A percentile compares a stretch with the other conserved stretches of the same genome.
phyloP scores from a whole-genome alignment of 2,797 vertebrate genomes.

The Myotis vivesi region DNA sequence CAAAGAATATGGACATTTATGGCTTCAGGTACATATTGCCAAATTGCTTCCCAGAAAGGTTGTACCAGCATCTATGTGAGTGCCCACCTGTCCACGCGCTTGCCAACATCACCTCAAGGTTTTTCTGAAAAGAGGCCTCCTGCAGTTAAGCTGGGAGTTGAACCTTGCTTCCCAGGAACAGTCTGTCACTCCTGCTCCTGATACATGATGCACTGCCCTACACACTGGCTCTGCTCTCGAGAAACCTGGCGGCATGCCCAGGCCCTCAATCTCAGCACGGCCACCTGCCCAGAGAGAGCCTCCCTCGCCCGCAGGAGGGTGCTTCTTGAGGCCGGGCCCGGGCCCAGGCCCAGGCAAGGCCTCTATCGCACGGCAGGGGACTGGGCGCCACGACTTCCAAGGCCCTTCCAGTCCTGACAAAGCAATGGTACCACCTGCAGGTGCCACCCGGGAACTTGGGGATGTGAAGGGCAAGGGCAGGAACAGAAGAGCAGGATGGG shows the following conservation, averaged over 20 bases:
- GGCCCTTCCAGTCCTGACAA: neutral
- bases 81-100: fast-evolving
- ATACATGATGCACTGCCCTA: neutral
- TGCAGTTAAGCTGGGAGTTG: neutral
- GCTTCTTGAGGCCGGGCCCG: neutral
- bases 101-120: neutral
- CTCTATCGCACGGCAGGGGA: neutral
- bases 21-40: neutral
- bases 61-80: neutral
- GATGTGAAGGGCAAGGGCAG: too few species aligned
- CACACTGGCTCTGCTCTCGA: neutral
- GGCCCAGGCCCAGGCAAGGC: neutral
- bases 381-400: neutral
- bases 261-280: too few species aligned
- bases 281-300: neutral
- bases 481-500: neutral
- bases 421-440: neutral
- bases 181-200: neutral
- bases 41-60: neutral
- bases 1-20: neutral
- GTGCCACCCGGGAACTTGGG: neutral
- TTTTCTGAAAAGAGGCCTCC: neutral
- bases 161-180: neutral
- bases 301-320: neutral
- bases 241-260: too few species aligned